Evolutionary conservation across 2,797 vertebrate species (phyloP).

Genomic region (Helicolenus hilgendorfi): DNA sequence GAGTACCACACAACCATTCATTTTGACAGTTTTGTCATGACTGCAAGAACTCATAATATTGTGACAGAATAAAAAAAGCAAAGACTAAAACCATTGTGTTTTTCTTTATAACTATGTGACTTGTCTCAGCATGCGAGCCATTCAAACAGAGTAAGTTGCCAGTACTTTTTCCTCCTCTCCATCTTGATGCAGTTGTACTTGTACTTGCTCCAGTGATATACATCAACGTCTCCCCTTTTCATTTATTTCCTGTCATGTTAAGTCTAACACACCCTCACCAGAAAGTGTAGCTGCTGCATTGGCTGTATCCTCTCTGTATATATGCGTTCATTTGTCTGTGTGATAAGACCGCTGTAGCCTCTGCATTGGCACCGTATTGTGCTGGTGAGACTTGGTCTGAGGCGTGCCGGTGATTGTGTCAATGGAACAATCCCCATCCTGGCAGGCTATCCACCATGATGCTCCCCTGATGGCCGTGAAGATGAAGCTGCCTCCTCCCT

Average conservation of each 20-base stretch:
- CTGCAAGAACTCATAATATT: conserved; percentile 27
- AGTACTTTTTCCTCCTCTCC: conserved; percentile 35
- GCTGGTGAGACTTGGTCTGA: conserved; percentile 52
- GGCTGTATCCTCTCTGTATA: conserved; percentile 36
- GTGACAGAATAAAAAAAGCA: conserved; percentile 11
- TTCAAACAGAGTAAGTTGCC: conserved; percentile 84
- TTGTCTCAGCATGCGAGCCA: conserved; percentile 83
- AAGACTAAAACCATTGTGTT: conserved; percentile 65
- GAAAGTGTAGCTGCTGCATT: conserved; percentile 38
- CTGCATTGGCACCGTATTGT: conserved; percentile 51
- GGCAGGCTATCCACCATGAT: conserved; percentile 57
- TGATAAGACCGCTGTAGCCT: conserved; percentile 59
- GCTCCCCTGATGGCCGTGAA: conserved; percentile 71
- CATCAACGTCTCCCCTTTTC: conserved; percentile 41
- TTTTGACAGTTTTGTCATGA: conserved; percentile 12
- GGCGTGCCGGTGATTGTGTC: conserved; percentile 68
- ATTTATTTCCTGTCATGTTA: conserved; percentile 59
- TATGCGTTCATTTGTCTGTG: conserved; percentile 62
- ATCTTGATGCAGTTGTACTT: conserved; percentile 62
- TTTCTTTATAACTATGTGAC: conserved; percentile 66
- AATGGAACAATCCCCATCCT: conserved; percentile 63
- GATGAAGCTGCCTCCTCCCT: conserved; percentile 77
- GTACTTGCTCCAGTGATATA: conserved; percentile 39
- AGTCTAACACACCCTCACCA: conserved; percentile 42
- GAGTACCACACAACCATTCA: not conserved